A percentile compares a stretch with the other conserved stretches of the same genome.
These are phyloP conservation scores for Phocoena sinus DNA, from an alignment of 2,113 vertebrate species.

Conservation along the genomic window DNA sequence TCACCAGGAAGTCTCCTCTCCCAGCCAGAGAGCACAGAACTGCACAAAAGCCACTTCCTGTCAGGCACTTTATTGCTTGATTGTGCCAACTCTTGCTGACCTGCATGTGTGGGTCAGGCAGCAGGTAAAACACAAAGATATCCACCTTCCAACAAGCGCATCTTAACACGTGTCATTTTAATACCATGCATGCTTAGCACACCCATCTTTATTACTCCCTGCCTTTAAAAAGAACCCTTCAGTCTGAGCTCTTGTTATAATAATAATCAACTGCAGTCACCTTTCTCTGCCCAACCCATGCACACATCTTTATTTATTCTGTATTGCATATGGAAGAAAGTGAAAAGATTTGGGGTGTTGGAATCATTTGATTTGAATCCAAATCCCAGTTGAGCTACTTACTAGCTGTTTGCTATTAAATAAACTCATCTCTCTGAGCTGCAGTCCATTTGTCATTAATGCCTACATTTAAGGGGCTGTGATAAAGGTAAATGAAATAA, in stretches of 20 bases:
- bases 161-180: constrained; percentile 49
- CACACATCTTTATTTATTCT: background rate
- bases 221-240: background rate
- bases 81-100: background rate
- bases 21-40: background rate
- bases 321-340: background rate
- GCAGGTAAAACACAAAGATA: constrained; percentile 52
- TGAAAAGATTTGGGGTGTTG: background rate
- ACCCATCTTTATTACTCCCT: constrained; percentile 43
- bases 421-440: background rate
- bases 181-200: constrained; percentile 12
- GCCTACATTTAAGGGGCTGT: background rate
- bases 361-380: background rate
- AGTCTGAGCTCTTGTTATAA: background rate
- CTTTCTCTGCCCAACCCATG: background rate
- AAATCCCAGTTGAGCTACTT: background rate
- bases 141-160: constrained; percentile 48
- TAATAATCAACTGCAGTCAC: background rate
- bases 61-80: background rate
- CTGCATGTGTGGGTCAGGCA: background rate
- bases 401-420: background rate
- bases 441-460: background rate
- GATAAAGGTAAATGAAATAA: background rate
- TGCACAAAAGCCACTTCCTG: background rate
- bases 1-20: constrained; percentile 25